Conservation (phyloP, 2,888 invertebrate species). For the Abrostola tripartita region DNA sequence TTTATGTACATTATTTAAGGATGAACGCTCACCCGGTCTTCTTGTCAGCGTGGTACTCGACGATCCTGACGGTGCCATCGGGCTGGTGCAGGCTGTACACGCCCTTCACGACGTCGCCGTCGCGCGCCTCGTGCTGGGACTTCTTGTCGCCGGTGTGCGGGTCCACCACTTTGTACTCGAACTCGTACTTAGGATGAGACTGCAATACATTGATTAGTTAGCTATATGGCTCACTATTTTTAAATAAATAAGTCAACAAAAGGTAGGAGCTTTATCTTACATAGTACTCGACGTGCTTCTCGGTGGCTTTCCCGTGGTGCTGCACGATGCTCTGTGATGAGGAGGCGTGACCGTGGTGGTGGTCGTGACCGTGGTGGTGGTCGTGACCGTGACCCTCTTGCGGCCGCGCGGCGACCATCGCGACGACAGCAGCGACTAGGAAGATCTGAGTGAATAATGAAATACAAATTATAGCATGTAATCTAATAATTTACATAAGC, state of each 20-base stretch:
- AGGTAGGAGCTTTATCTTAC: constrained; percentile 32
- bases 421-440: constrained; percentile 27
- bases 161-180: constrained; percentile 82
- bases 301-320: constrained; percentile 54
- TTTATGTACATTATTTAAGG: too few relatives aligned
- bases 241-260: not conserved
- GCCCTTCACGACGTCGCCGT: constrained; percentile 88
- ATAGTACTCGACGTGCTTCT: constrained; percentile 59
- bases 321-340: constrained; percentile 61
- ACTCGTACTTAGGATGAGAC: constrained; percentile 81
- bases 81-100: constrained; percentile 85
- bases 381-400: not conserved
- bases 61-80: constrained; percentile 77
- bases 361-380: constrained; percentile 5
- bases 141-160: constrained; percentile 86
- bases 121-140: constrained; percentile 81
- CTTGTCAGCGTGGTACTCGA: constrained; percentile 80
- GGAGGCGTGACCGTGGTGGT: constrained; percentile 35
- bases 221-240: not conserved
- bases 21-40: constrained; percentile 57
- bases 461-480: too few relatives aligned
- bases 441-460: constrained; percentile 9
- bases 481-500: too few relatives aligned
- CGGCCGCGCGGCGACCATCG: not conserved
- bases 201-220: constrained; percentile 22